These are phyloP conservation scores for Tetraneura akinire DNA, from an alignment of 1,140 invertebrate species.

Conservation along the genomic window DNA sequence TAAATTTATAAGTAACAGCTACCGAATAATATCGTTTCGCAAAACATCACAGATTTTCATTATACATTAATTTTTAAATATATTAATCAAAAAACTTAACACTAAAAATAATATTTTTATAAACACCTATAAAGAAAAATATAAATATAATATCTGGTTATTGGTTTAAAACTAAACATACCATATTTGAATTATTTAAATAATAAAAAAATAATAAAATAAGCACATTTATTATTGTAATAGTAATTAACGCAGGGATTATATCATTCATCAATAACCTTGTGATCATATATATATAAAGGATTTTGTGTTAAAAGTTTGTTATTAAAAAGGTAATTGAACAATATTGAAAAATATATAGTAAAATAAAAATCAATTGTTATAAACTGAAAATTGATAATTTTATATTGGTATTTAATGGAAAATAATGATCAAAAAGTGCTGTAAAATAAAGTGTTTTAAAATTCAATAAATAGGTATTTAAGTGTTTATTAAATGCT, in stretches of 20 bases:
- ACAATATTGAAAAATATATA: neutral
- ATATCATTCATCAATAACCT: neutral
- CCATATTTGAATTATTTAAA: slow-evolving; percentile 3
- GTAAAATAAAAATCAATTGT: neutral
- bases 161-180: neutral
- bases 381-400: too few relatives aligned
- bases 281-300: neutral
- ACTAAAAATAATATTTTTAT: neutral
- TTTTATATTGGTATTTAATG: neutral
- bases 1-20: slow-evolving; percentile 38
- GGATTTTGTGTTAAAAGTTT: neutral
- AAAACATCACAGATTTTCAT: slow-evolving; percentile 47
- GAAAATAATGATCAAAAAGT: neutral
- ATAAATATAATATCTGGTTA: neutral
- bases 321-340: neutral
- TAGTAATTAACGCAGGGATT: neutral
- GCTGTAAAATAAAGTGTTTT: slow-evolving; percentile 2
- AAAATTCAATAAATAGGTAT: neutral
- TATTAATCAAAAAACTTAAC: slow-evolving; percentile 39
- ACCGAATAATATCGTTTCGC: slow-evolving; percentile 43
- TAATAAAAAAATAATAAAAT: neutral
- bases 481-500: neutral
- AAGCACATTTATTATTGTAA: slow-evolving; percentile 14
- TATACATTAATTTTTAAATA: slow-evolving; percentile 39
- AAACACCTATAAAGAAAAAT: neutral